Evolutionary conservation across 1,140 invertebrate species (phyloP), one percentile per base, ranked within the genome.

Genomic region (Drosophila repletoides): DNA sequence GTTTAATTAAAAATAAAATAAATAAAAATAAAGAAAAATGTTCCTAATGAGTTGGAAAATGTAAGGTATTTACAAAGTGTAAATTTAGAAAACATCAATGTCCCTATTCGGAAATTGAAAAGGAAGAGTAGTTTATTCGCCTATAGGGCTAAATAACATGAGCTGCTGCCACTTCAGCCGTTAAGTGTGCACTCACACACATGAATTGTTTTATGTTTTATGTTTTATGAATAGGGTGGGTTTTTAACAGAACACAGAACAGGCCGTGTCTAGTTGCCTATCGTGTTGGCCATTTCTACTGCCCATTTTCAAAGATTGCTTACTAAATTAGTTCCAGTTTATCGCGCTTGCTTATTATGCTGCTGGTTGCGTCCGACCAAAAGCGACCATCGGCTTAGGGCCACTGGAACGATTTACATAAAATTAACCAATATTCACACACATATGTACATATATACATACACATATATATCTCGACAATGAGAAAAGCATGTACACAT

Each of bases 311-410:
- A 55, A 58, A 58, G 63, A 38, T 56, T 75, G 67, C 56, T 67
- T 64, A 59, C 67, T 59, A 80, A 80, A 81, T 81, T 81, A 81
- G 72, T 81, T 81, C 76, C 76, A 69, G 52, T 65, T 80, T 81
- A 81, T 81, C 76, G 76, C 76, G 58, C 40, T 63, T 56, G 29
- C 31, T 65, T 55, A 59, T 75, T 58, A 63, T 55, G 28, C 53
- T 56, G 22, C 49, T 38, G 51, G 52, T 41, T 22, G 31, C 36
- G 52, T 34, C 14, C 15, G 7, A 31, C 46, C 53, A 66, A 34
- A 64, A 43, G 24, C n/a, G 24, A 52, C 33, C 36, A 31, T 21
- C 49, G 36, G 58, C 68, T 53, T 43, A 24, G 45, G 10, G 19
- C 6, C 36, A 17, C 64, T 26, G 33, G 10, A 45, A 28, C 40